Percentiles rank a stretch among this genome's conserved stretches.
Conservation (phyloP, 1,140 invertebrate genomes). For the Apis dorsata region DNA sequence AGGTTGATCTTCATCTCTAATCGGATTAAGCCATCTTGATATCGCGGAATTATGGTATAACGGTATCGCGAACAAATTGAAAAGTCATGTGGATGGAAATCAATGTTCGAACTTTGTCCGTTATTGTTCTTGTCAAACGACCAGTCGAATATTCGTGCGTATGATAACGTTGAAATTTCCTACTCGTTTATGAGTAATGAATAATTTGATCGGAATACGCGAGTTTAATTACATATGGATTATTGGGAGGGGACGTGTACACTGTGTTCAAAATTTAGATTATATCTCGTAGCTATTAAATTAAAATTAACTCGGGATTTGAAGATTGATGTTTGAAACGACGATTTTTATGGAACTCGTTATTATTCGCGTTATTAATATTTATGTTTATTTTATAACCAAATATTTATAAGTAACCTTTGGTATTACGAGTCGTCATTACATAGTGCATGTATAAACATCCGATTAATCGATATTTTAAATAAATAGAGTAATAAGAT, state of each 20-base stretch:
- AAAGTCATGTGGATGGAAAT: neutral
- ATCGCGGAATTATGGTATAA: no score
- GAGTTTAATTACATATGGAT: neutral
- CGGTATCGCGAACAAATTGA: neutral
- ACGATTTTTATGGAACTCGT: neutral
- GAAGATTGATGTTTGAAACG: neutral
- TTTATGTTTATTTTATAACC: neutral
- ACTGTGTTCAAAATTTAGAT: neutral
- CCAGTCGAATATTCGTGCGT: neutral
- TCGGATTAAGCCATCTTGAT: constrained; percentile 28
- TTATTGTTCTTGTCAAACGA: no score
- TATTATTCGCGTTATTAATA: neutral
- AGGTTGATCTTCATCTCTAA: constrained; percentile 23
- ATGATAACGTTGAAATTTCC: neutral
- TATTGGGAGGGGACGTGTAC: neutral
- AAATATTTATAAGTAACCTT: neutral
- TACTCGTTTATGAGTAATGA: neutral
- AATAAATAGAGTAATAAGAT: neutral
- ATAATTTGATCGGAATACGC: neutral
- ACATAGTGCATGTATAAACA: neutral
- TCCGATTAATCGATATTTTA: neutral
- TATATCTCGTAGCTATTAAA: neutral
- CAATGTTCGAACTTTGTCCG: neutral
- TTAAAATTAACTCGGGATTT: neutral
- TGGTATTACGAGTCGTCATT: no score